These are phyloP conservation scores for Nannospalax galili DNA, from an alignment of 2,113 vertebrate genomes.

Conservation along the genomic window DNA sequence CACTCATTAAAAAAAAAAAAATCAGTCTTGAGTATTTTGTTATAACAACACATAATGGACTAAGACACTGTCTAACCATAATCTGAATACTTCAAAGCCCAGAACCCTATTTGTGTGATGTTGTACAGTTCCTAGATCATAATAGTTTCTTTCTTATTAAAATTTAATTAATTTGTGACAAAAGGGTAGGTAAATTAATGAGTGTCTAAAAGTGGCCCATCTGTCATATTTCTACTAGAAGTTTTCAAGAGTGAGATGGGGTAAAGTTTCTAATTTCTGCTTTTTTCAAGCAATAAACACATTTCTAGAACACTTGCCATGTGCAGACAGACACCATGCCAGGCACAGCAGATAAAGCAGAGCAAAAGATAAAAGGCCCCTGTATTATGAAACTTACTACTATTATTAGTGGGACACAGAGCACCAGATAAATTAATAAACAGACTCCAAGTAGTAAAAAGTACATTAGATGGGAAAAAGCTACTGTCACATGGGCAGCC, in stretches of 20 bases:
- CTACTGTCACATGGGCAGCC: neutral
- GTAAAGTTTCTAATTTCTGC: neutral
- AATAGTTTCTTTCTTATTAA: neutral
- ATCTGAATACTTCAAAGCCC: neutral
- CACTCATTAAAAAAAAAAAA: neutral
- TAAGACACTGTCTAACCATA: neutral
- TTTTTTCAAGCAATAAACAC: neutral
- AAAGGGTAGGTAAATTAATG: neutral
- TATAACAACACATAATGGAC: too few species aligned
- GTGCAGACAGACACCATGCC: neutral
- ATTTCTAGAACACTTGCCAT: neutral
- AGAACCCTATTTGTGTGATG: neutral
- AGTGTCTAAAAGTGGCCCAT: neutral
- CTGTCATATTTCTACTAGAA: neutral
- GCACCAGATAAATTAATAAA: neutral
- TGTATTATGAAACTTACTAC: neutral
- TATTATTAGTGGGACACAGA: neutral
- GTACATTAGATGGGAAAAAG: neutral
- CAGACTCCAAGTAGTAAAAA: neutral
- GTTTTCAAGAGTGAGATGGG: neutral
- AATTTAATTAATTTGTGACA: neutral
- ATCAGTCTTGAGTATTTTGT: neutral
- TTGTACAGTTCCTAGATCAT: neutral
- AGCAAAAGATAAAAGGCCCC: neutral
- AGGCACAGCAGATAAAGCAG: neutral